Percentiles rank a stretch among this genome's conserved stretches.
Evolutionary conservation across 1,140 invertebrate species (phyloP).

Genomic region (Brachionus manjavacas): DNA sequence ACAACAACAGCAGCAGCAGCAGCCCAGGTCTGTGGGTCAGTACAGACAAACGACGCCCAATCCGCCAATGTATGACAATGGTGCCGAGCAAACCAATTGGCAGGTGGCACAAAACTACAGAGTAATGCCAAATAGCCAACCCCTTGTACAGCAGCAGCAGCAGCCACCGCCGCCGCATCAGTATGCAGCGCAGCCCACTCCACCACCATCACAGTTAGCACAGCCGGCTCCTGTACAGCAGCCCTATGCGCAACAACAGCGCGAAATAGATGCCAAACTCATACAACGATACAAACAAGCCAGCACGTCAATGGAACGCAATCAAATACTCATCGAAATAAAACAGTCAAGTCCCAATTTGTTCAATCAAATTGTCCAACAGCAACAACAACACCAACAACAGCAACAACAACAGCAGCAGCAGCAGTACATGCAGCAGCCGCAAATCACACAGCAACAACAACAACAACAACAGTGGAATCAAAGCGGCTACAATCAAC

Average conservation of each 20-base stretch:
- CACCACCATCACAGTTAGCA: background rate
- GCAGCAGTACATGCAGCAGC: background rate
- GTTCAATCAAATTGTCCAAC: constrained; percentile 3
- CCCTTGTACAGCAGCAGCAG: background rate
- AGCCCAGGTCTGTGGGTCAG: background rate
- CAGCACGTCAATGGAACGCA: background rate
- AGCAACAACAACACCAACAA: background rate
- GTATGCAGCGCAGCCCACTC: background rate
- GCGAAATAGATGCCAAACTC: background rate
- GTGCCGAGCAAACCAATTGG: background rate
- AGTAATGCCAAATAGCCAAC: background rate
- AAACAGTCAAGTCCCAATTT: background rate
- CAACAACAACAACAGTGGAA: constrained; percentile 13
- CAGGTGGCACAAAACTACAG: background rate
- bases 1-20: background rate
- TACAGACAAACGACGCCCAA: background rate
- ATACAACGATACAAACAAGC: constrained; percentile 7
- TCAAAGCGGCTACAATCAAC: background rate
- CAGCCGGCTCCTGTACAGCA: background rate
- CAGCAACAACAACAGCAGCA: background rate
- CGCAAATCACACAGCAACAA: background rate
- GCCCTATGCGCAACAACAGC: background rate
- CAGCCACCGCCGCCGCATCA: too few relatives aligned
- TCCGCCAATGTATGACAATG: background rate
- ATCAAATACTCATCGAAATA: background rate